A percentile compares a stretch with the other conserved stretches of the same genome.
Evolutionary conservation across 1,140 invertebrate genomes (phyloP).

Genomic region (Hycleus cichorii): DNA sequence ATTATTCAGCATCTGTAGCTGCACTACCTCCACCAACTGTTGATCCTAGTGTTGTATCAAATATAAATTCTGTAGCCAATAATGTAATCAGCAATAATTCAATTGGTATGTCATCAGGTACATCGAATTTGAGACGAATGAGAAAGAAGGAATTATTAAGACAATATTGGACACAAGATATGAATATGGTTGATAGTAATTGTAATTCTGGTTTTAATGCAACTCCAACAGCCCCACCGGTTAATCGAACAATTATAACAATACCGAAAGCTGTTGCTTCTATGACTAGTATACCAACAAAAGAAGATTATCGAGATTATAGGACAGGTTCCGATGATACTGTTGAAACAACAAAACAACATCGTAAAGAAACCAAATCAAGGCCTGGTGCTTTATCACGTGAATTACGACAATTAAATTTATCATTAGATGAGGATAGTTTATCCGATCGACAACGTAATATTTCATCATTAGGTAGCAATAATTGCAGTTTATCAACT

Average conservation of each 20-base stretch:
- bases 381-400: conserved; percentile 44
- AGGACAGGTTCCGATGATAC: conserved; percentile 47
- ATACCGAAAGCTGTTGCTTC: conserved; percentile 81
- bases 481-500: conserved; percentile 22
- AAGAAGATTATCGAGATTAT: conserved; percentile 68
- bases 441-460: conserved; percentile 42
- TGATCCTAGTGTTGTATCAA: conserved; percentile 13
- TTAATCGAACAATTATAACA: conserved; percentile 66
- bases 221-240: conserved; percentile 52
- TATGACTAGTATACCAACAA: conserved; percentile 74
- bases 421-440: conserved; percentile 43
- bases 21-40: conserved; percentile 47
- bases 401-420: conserved; percentile 49
- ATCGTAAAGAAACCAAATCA: conserved; percentile 52
- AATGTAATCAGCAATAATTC: conserved; percentile 22
- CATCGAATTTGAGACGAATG: conserved; percentile 74
- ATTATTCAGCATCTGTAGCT: conserved; percentile 52
- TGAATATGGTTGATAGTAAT: conserved; percentile 69
- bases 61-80: conserved; percentile 18
- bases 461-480: conserved; percentile 41
- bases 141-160: conserved; percentile 80
- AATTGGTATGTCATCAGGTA: conserved; percentile 36
- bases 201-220: conserved; percentile 43
- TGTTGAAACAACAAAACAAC: conserved; percentile 59
- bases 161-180: conserved; percentile 79